Conservation (phyloP, 2,888 invertebrate species). For the Rhagophthalmus giganteus region DNA sequence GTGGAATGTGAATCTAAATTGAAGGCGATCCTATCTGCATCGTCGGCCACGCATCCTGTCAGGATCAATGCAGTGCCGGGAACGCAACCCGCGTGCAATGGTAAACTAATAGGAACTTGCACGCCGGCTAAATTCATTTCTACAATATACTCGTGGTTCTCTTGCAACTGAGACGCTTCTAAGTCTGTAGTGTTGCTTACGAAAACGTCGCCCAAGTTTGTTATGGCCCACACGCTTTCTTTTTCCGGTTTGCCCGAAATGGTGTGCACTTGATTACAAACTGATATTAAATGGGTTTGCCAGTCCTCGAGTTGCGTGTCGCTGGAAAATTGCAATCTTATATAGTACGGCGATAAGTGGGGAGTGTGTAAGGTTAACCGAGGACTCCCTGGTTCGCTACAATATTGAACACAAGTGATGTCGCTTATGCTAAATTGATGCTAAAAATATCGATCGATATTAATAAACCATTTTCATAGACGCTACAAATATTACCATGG, state of each 20-base stretch:
- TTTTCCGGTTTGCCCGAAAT: slow-evolving; percentile 66
- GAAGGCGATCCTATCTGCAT: slow-evolving; percentile 71
- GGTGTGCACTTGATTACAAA: slow-evolving; percentile 50
- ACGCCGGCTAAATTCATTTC: slow-evolving; percentile 74
- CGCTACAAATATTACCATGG: slow-evolving; percentile 60
- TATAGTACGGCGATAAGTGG: slow-evolving; percentile 61
- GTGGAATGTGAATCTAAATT: slow-evolving; percentile 69
- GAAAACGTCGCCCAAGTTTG: slow-evolving; percentile 78
- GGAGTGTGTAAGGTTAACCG: slow-evolving; percentile 76
- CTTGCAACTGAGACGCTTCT: slow-evolving; percentile 59
- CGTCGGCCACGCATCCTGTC: slow-evolving; percentile 73
- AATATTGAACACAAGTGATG: slow-evolving; percentile 74
- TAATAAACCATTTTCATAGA: not conserved
- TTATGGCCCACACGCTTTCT: slow-evolving; percentile 78
- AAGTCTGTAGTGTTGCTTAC: slow-evolving; percentile 74
- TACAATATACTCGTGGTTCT: slow-evolving; percentile 63
- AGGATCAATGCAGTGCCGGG: slow-evolving; percentile 71
- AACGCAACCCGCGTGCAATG: slow-evolving; percentile 73
- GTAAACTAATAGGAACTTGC: slow-evolving; percentile 50
- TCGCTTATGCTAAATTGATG: slow-evolving; percentile 74
- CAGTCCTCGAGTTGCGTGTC: slow-evolving; percentile 89
- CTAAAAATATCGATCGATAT: slow-evolving; percentile 48
- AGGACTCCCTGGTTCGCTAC: slow-evolving; percentile 80
- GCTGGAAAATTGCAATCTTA: slow-evolving; percentile 77
- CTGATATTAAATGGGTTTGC: slow-evolving; percentile 77